phyloP scores from a whole-genome alignment of 2,888 invertebrate genomes.

The Mantis religiosa region DNA sequence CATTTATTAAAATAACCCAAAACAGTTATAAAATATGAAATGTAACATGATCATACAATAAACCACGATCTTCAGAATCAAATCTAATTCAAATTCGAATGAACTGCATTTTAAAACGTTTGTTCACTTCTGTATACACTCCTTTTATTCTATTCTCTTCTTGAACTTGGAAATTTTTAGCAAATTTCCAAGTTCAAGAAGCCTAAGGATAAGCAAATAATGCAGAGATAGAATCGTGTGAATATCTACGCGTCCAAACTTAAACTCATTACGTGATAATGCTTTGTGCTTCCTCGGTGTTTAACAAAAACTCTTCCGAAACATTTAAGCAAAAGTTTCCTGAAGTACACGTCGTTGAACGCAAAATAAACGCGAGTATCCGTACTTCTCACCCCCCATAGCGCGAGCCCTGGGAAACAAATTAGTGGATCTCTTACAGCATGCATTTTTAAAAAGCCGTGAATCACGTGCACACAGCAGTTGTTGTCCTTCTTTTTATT shows the following conservation, averaged over 20 bases:
- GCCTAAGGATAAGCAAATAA: not conserved
- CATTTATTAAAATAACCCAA: no score
- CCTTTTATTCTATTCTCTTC: no score
- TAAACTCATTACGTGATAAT: not conserved
- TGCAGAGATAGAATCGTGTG: not conserved
- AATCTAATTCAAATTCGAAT: no score
- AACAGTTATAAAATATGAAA: no score
- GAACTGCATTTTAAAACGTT: no score
- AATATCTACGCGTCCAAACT: not conserved
- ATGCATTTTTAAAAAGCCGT: not conserved
- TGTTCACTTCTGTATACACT: no score
- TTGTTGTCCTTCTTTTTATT: not conserved
- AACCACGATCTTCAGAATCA: no score
- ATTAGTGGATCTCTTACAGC: not conserved
- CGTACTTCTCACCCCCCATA: not conserved
- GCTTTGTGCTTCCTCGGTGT: not conserved
- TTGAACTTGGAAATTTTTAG: no score
- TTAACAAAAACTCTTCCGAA: not conserved
- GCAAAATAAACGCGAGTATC: not conserved
- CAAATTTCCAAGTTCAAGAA: no score
- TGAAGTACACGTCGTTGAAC: not conserved
- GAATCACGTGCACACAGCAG: not conserved
- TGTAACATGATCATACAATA: no score
- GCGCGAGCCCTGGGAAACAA: not conserved
- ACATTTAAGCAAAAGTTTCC: not conserved